Conservation (phyloP, 35 echinoderm and acorn worm genomes). For the Strongylocentrotus purpuratus region DNA sequence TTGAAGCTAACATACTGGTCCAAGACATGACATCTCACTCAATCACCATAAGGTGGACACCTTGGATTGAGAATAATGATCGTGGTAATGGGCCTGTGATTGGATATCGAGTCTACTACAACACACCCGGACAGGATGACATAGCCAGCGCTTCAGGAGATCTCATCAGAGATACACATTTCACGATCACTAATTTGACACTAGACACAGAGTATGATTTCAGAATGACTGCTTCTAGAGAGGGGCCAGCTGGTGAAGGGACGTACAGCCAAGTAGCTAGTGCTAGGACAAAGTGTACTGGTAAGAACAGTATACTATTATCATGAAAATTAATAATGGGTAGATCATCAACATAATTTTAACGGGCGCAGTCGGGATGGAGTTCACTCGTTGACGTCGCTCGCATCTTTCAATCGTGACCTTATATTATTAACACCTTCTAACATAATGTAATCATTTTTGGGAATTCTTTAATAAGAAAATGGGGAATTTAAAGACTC, state of each 20-base stretch:
- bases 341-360: no score
- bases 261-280: background rate
- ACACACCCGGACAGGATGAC: no score
- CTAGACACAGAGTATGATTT: background rate
- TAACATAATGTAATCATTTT: no score
- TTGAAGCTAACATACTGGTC: background rate
- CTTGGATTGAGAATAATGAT: background rate
- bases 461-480: no score
- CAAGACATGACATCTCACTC: background rate
- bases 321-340: no score
- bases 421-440: no score
- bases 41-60: constrained; percentile 17
- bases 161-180: background rate
- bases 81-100: background rate
- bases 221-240: background rate
- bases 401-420: no score
- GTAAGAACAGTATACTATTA: background rate
- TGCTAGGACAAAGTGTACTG: background rate
- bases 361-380: no score
- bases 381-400: no score
- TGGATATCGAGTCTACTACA: constrained; percentile 6
- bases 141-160: background rate
- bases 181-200: background rate
- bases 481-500: no score
- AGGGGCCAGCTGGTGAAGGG: background rate